Evolutionary conservation across 2,113 vertebrate species (phyloP).

Genomic region (Cyphomyrus plagiostoma): DNA sequence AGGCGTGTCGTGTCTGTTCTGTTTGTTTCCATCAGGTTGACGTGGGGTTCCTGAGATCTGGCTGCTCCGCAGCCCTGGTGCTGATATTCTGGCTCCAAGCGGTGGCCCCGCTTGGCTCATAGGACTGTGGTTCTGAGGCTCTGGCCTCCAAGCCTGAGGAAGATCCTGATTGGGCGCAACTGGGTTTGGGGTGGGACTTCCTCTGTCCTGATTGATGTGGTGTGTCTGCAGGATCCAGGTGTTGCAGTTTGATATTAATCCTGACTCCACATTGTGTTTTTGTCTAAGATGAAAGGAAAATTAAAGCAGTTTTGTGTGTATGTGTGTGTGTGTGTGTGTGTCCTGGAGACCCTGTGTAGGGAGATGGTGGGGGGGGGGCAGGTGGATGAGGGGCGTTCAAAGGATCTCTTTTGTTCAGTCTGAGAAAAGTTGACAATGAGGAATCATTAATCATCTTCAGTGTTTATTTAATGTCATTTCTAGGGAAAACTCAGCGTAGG

Average conservation of each 20-base stretch:
- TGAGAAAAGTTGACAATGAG: slow-evolving; percentile 3
- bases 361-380: neutral
- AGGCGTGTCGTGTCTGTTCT: slow-evolving; percentile 7
- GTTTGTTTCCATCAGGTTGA: neutral
- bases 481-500: neutral
- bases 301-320: neutral
- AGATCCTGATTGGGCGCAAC: neutral
- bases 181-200: neutral
- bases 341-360: neutral
- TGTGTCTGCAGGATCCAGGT: neutral
- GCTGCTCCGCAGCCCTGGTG: neutral
- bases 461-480: slow-evolving; percentile 3
- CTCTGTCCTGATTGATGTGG: neutral
- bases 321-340: neutral
- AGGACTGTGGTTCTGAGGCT: neutral
- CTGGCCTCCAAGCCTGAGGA: neutral
- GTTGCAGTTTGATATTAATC: neutral
- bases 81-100: neutral
- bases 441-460: neutral
- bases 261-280: neutral
- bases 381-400: neutral
- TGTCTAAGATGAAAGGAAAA: neutral
- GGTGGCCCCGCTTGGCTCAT: neutral
- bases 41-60: neutral
- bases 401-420: neutral